Conservation (phyloP, 1,140 invertebrate genomes). For the Drosophila malerkotliana region DNA sequence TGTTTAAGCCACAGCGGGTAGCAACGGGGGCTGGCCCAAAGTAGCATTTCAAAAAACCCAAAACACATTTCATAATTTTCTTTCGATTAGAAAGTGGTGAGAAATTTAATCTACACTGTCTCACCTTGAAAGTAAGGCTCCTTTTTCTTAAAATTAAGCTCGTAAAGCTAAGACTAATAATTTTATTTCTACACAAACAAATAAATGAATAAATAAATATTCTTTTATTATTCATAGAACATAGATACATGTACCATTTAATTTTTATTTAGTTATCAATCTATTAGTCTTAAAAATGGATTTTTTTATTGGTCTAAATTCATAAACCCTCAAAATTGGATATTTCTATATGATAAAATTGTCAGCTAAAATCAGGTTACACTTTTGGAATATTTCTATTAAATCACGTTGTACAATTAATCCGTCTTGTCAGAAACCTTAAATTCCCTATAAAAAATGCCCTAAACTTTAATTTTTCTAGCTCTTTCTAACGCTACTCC, state of each 20-base stretch:
- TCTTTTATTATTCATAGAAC: no score
- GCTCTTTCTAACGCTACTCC: no score
- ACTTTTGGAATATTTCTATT: background rate
- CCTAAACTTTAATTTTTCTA: background rate
- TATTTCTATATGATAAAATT: no score
- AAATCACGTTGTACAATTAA: background rate
- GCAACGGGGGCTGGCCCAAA: conserved; percentile 28
- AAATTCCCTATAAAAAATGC: no score
- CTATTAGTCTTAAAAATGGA: background rate
- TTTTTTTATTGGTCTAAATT: background rate
- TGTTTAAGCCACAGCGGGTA: conserved; percentile 39
- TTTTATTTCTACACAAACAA: background rate
- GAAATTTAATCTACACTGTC: background rate
- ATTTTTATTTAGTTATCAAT: no score
- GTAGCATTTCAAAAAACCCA: conserved; percentile 16
- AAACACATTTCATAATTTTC: conserved; percentile 11
- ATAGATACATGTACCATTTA: no score
- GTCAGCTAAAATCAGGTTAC: background rate
- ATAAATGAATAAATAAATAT: no score
- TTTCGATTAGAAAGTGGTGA: conserved; percentile 31
- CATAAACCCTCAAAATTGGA: no score
- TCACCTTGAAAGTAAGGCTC: background rate
- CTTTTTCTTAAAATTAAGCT: background rate
- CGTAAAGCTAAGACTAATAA: background rate
- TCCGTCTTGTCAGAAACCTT: no score